Evolutionary conservation across 2,797 vertebrate genomes (phyloP), one percentile per base, ranked within the genome.

Genomic region (Mus spretus): DNA sequence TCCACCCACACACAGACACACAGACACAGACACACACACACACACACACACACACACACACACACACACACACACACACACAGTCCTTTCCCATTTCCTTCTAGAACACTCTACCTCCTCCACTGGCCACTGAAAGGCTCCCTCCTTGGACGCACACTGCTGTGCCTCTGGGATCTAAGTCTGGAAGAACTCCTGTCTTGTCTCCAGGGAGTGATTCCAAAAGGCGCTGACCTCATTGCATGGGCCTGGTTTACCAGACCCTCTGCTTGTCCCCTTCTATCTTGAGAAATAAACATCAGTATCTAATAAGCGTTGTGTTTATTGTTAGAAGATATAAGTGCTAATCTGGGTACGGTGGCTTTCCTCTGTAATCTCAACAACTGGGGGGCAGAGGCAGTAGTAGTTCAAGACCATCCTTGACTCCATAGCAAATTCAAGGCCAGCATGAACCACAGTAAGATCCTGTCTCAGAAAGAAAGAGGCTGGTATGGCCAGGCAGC

Each of bases 201-300:
- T 87, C 79, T 31, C 74, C 70, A n/a, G 0, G 1, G 37, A 93
- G 70, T 77, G 59, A 61, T 84, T 77, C 72, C 6, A 65, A 19
- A 95, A 70, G 57, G 79, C 40, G 59, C 91, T 80, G 65, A 79
- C 61, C 82, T 91, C 75, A 15, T 13, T n/a, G 34, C 40, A 77
- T 8, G 26, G n/a, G 55, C 44, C 44, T 81, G 86, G 92, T 34
- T 53, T 47, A 17, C 53, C 65, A 57, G 79, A 85, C 37, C 40
- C 26, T 85, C 65, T 63, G 53, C 84, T 89, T 59, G 24, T 53
- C 70, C 67, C 55, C 91, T 90, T 77, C 70, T 86, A 72, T 94
- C 94, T 84, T 90, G 55, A 82, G 13, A 91, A 97, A 97, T 97
- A 98, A 97, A 98, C n/a, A 10, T 93, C 40, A 84, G 8, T 78